Evolutionary conservation across 2,888 invertebrate genomes (phyloP).

Genomic region (Lamproptera curius): DNA sequence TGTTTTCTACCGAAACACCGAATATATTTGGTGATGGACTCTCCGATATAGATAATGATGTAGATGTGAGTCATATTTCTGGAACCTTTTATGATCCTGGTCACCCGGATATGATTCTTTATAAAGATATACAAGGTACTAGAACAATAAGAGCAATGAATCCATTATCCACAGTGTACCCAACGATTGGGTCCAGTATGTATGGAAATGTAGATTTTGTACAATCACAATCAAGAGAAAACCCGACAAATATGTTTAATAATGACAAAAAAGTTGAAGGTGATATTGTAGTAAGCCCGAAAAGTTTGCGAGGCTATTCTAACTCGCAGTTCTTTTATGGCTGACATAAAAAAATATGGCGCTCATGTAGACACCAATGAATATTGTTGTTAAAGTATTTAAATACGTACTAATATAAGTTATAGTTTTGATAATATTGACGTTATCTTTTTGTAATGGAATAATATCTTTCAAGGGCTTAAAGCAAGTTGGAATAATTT

Average conservation of each 20-base stretch:
- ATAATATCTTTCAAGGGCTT: too few species aligned
- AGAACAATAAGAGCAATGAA: conserved; percentile 66
- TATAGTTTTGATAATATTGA: too few species aligned
- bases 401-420: too few species aligned
- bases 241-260: conserved; percentile 39
- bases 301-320: conserved; percentile 60
- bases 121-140: conserved; percentile 58
- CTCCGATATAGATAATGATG: conserved; percentile 67
- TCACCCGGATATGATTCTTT: conserved; percentile 70
- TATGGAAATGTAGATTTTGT: conserved; percentile 63
- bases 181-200: conserved; percentile 61
- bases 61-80: conserved; percentile 65
- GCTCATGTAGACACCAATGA: conserved; percentile 25
- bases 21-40: conserved; percentile 64
- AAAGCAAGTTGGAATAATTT: too few species aligned
- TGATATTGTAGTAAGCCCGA: conserved; percentile 59
- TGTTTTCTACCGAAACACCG: conserved; percentile 67
- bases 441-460: too few species aligned
- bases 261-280: conserved; percentile 45
- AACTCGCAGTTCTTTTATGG: conserved; percentile 64
- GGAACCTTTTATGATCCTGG: conserved; percentile 67
- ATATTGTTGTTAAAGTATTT: conserved; percentile 9
- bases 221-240: conserved; percentile 47
- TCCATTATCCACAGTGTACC: conserved; percentile 66
- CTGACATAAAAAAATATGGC: conserved; percentile 48